These are phyloP conservation scores for Lucifuga dentata DNA, from an alignment of 2,113 vertebrate species.

Conservation along the genomic window DNA sequence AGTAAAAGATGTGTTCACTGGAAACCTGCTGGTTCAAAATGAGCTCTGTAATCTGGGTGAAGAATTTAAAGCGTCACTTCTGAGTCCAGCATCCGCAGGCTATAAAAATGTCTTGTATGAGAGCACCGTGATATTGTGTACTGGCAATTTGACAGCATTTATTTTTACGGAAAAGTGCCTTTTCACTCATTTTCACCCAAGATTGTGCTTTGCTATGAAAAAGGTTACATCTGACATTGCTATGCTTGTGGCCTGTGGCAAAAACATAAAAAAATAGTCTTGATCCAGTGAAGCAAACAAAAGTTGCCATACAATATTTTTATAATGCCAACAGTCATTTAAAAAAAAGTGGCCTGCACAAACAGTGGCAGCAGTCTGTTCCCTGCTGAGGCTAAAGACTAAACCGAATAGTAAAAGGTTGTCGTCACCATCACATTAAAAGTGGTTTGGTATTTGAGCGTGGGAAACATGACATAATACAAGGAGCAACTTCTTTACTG, in stretches of 20 bases:
- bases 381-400: not conserved
- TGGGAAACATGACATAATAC: not conserved
- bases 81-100: too few relatives aligned
- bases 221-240: constrained; percentile 5
- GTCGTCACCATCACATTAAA: constrained; percentile 10
- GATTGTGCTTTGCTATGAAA: not conserved
- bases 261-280: not conserved
- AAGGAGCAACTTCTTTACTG: not conserved
- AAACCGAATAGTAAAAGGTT: constrained; percentile 17
- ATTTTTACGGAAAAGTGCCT: too few relatives aligned
- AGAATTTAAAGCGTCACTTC: too few relatives aligned
- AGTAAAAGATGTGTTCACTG: too few relatives aligned
- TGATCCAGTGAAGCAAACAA: not conserved
- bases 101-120: too few relatives aligned
- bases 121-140: too few relatives aligned
- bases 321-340: not conserved
- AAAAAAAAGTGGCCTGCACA: not conserved
- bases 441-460: not conserved
- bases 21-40: too few relatives aligned
- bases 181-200: too few relatives aligned
- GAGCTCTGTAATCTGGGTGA: too few relatives aligned
- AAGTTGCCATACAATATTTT: too few relatives aligned
- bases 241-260: not conserved
- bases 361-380: too few relatives aligned
- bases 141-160: too few relatives aligned